A percentile compares a stretch with the other conserved stretches of the same genome.
Conservation (phyloP, 2,113 vertebrate species). For the Setophaga petechia region DNA sequence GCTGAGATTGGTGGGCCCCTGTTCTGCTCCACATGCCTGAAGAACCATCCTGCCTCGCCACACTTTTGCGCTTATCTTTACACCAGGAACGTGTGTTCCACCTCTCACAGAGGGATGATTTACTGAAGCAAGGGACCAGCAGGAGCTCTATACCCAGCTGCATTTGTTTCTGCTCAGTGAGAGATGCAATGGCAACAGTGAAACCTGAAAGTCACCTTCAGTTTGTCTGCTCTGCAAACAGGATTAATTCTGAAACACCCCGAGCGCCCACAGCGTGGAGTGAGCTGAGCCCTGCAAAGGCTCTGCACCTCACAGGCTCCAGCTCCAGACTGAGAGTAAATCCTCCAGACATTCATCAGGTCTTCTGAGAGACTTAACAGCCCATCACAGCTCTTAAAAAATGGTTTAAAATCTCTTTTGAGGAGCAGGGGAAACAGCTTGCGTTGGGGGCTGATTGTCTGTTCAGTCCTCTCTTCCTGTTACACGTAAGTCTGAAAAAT, state of each 20-base stretch:
- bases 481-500: not conserved
- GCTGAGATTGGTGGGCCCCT: not conserved
- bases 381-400: not conserved
- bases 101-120: not conserved
- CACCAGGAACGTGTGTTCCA: not conserved
- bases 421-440: not conserved
- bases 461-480: not conserved
- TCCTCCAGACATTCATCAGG: not conserved
- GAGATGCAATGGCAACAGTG: not conserved
- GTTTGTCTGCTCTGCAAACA: not conserved
- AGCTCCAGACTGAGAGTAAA: not conserved
- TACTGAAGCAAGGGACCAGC: not conserved
- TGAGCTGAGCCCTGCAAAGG: not conserved
- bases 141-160: not conserved
- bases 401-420: not conserved
- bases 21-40: not conserved
- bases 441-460: not conserved
- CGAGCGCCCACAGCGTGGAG: not conserved
- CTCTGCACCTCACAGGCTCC: not conserved
- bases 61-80: not conserved
- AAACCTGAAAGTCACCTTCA: slow-evolving; percentile 37
- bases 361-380: not conserved
- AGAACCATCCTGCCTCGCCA: not conserved
- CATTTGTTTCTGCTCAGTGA: not conserved
- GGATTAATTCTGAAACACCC: slow-evolving; percentile 16